Percentiles rank a stretch among this genome's conserved stretches.
Evolutionary conservation across 1,140 invertebrate species (phyloP).

Genomic region (Drosophila simulans): DNA sequence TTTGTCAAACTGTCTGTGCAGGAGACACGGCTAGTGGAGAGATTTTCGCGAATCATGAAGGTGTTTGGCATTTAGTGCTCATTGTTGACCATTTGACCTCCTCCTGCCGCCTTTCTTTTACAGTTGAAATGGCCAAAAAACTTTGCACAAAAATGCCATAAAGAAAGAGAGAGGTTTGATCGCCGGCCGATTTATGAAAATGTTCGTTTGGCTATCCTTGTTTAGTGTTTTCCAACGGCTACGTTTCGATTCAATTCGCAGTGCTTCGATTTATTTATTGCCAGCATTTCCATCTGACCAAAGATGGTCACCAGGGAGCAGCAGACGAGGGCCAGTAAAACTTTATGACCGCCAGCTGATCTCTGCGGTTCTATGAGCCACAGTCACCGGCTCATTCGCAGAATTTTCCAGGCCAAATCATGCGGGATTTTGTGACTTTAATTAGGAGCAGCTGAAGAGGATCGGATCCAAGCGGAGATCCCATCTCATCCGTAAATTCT

Average conservation of each 20-base stretch:
- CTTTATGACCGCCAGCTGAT: slow-evolving; percentile 69
- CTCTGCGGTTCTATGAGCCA: slow-evolving; percentile 25
- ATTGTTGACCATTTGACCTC: slow-evolving; percentile 72
- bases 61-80: slow-evolving; percentile 70
- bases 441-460: slow-evolving; percentile 31
- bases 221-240: slow-evolving; percentile 58
- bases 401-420: slow-evolving; percentile 37
- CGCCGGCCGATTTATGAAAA: slow-evolving; percentile 69
- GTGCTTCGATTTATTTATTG: slow-evolving; percentile 75
- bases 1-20: slow-evolving; percentile 71
- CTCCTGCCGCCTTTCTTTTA: slow-evolving; percentile 19
- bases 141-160: slow-evolving; percentile 79
- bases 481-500: slow-evolving; percentile 19
- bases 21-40: neutral
- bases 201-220: slow-evolving; percentile 51
- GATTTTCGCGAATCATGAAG: slow-evolving; percentile 39
- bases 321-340: slow-evolving; percentile 52
- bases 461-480: slow-evolving; percentile 13
- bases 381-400: neutral
- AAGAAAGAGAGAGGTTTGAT: slow-evolving; percentile 47
- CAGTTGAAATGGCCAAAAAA: slow-evolving; percentile 62
- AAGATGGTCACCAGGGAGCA: slow-evolving; percentile 56
- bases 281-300: slow-evolving; percentile 56
- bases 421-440: slow-evolving; percentile 39
- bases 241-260: slow-evolving; percentile 46